These are phyloP conservation scores for Caenorhabditis drosophilae DNA, from an alignment of 2,888 invertebrate genomes.

Conservation along the genomic window DNA sequence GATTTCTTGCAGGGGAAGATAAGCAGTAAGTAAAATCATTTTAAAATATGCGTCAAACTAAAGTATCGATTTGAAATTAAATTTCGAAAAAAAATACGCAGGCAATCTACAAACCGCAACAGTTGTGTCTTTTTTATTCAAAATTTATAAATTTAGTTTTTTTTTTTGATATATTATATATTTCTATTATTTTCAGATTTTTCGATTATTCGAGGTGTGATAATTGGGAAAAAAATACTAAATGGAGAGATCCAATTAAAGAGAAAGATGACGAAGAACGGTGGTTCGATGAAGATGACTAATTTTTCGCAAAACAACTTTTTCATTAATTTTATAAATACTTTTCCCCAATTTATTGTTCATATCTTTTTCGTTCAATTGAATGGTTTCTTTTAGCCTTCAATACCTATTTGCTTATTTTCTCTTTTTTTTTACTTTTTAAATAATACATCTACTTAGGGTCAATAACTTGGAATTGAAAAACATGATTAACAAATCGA, in stretches of 20 bases:
- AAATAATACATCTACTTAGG: neutral
- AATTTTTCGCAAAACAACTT: slow-evolving; percentile 2
- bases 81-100: no score
- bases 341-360: neutral
- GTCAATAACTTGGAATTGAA: slow-evolving; percentile 1
- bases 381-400: neutral
- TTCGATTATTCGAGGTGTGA: slow-evolving; percentile 53
- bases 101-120: no score
- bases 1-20: slow-evolving; percentile 61
- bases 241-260: slow-evolving; percentile 37
- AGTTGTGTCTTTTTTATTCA: no score
- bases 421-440: neutral
- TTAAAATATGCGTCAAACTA: neutral
- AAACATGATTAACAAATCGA: slow-evolving; percentile 11
- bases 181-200: no score
- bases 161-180: no score
- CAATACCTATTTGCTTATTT: slow-evolving; percentile 1
- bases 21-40: slow-evolving; percentile 13
- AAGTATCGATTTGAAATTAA: no score
- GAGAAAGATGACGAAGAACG: slow-evolving; percentile 61
- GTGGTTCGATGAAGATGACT: slow-evolving; percentile 63
- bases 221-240: slow-evolving; percentile 24
- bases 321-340: neutral
- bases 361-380: neutral
- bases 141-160: no score